Evolutionary conservation across 2,888 invertebrate genomes (phyloP), one percentile per base, ranked within the genome.

Genomic region (Dusona sp.): DNA sequence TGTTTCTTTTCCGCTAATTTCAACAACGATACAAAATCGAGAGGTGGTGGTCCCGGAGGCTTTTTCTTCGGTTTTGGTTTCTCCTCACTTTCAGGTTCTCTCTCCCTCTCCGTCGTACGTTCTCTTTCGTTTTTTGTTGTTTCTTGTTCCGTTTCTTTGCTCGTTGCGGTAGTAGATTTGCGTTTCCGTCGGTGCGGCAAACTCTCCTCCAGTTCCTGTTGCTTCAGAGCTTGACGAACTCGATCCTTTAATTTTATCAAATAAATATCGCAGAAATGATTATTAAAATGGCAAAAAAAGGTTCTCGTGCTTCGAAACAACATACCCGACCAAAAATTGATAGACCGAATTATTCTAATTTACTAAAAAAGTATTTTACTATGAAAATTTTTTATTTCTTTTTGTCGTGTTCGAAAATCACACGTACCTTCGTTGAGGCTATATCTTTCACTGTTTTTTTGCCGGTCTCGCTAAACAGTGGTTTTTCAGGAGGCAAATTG

Each of bases 1-100:
- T 98, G 98, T 92, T 98, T 98, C 91, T 97, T 96, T 89, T 97
- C 97, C 0, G 98, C 98, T 9, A 98, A 94, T 94, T 98, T 97
- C 3, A 98, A 93, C 33, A 98, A 93, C 83, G 97, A 96, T 90
- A 96, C 95, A 92, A 98, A 98, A 93, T 97, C 97, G 93, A 98
- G 95, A 0, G 97, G 96, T 0, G 98, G 97, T 3, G 97, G 97
- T 70, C 95, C 93, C 4, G 95, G 94, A 0, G 95, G 95, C 85
- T 94, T 96, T 7, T 96, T 96, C 90, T 96, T 96, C 22, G 95
- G 94, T 9, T 95, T 91, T 88, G 95, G 95, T 80, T 92, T 94
- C 25, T 92, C 93, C 33, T 95, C 95, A 75, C 95, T 94, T 92
- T 94, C 94, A 4, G 91, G 90, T 51, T 93, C 92, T 83, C 91